Conservation (phyloP, 2,888 invertebrate species). For the Agrilus cyanescens region DNA sequence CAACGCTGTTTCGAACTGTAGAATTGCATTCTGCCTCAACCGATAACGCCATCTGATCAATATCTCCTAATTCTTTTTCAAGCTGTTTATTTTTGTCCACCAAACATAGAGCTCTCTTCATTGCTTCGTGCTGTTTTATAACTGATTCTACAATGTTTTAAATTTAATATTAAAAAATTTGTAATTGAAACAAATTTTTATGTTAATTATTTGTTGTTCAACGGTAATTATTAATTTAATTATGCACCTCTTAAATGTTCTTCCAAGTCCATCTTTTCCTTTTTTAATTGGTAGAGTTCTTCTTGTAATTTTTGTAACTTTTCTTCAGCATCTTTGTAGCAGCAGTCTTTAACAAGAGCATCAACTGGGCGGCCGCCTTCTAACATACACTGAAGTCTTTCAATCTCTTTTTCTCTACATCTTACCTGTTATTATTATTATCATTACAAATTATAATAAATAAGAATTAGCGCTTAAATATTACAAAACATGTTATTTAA, state of each 20-base stretch:
- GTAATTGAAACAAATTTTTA: not conserved
- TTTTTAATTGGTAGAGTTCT: slow-evolving; percentile 46
- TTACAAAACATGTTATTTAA: too few species aligned
- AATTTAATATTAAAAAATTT: not conserved
- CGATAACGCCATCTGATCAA: slow-evolving; percentile 60
- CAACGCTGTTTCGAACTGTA: slow-evolving; percentile 48
- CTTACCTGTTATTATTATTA: too few species aligned
- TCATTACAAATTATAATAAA: too few species aligned
- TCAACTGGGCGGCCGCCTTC: slow-evolving; percentile 57
- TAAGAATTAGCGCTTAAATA: too few species aligned
- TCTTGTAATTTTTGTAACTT: slow-evolving; percentile 37
- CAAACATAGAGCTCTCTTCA: slow-evolving; percentile 59
- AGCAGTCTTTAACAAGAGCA: slow-evolving; percentile 54
- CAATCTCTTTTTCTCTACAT: slow-evolving; percentile 54
- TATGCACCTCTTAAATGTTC: slow-evolving; percentile 38
- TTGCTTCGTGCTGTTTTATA: slow-evolving; percentile 67
- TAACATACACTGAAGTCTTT: slow-evolving; percentile 53
- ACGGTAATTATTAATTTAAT: not conserved
- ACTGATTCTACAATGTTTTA: slow-evolving; percentile 36
- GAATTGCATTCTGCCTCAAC: slow-evolving; percentile 68
- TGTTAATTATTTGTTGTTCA: not conserved
- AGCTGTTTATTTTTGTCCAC: slow-evolving; percentile 62
- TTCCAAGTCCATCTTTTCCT: slow-evolving; percentile 47
- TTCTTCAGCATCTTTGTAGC: slow-evolving; percentile 44
- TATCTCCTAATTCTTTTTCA: slow-evolving; percentile 58